These are phyloP conservation scores for Acanthochromis polyacanthus DNA, from an alignment of 2,113 vertebrate species.

Conservation along the genomic window DNA sequence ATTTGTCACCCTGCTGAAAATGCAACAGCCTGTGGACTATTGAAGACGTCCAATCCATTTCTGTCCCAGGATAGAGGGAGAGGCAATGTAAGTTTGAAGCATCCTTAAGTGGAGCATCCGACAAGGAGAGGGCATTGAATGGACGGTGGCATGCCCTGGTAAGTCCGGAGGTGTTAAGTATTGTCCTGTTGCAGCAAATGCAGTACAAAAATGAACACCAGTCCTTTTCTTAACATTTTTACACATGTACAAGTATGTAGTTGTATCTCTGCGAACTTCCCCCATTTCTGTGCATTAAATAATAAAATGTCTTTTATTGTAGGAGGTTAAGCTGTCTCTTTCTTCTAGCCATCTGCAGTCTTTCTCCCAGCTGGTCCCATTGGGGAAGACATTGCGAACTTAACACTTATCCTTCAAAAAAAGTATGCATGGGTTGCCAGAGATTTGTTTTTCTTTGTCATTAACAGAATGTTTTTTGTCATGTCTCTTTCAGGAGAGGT, in stretches of 20 bases:
- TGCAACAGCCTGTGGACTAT: constrained; percentile 37
- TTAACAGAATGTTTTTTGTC: constrained; percentile 9
- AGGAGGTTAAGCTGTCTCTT: neutral
- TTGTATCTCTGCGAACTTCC: neutral
- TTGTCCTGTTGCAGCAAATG: constrained; percentile 66
- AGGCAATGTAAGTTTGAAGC: constrained; percentile 80
- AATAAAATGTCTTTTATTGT: constrained; percentile 5
- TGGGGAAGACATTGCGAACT: constrained; percentile 23
- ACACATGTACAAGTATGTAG: constrained; percentile 2
- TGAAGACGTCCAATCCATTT: constrained; percentile 77
- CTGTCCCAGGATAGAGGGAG: constrained; percentile 79
- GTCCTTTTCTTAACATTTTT: neutral
- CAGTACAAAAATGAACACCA: constrained; percentile 9
- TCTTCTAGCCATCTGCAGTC: neutral
- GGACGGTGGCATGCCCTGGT: constrained; percentile 81
- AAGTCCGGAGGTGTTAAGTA: constrained; percentile 78
- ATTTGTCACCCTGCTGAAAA: constrained; percentile 59
- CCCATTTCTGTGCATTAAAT: constrained; percentile 7
- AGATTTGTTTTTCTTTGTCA: neutral
- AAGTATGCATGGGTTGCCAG: neutral
- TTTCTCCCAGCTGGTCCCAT: constrained; percentile 7
- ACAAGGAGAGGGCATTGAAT: constrained; percentile 75
- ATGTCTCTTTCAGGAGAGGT: constrained; percentile 90
- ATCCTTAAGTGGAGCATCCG: constrained; percentile 70
- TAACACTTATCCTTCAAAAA: constrained; percentile 10